Evolutionary conservation across 2,888 invertebrate genomes (phyloP), one percentile per base, ranked within the genome.

Genomic region (Aplocera efformata): DNA sequence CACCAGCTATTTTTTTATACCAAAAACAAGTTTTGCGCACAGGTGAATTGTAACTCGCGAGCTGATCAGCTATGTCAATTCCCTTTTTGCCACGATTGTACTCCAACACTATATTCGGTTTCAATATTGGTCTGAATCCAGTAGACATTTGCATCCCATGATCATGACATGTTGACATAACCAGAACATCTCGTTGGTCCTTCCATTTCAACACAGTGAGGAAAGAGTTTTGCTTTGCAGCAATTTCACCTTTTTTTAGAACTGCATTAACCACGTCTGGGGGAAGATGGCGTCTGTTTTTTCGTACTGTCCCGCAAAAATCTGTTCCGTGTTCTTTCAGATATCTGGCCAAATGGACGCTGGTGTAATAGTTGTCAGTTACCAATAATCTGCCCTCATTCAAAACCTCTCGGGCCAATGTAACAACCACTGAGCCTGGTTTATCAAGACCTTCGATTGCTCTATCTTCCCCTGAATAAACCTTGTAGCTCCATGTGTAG

Each of bases 1-100:
- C 45, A 7, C 10, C 32, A 10, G 42, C 48, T 7, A 48, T 32
- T 26, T 48, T 48, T 42, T 51, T 51, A 35, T 51, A 48, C 44
- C 50, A 48, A 21, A 44, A 22, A n/a, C 22, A 26, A 26, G 50
- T 42, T 44, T 50, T 45, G 10, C 48, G 22, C 8, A 45, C 32
- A 13, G 47, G 52, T 10, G 33, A 37, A 29, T 49, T 46, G 32
- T 48, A 52, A 34, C 47, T 52, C 17, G 52, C 43, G 21, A 48
- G 37, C 34, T 51, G 42, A 22, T 51, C 43, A n/a, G 45, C 41
- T 20, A 48, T 10, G 32, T 48, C 48, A 17, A 50, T 47, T 11
- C 48, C 48, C 13, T 42, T 47, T 38, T 50, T 50, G 21, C 36
- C 38, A 7, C 23, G 11, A 34, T 48, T 50, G 44, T 50, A 50